Conservation (phyloP, 2,797 vertebrate species). For the Alectoris magna region DNA sequence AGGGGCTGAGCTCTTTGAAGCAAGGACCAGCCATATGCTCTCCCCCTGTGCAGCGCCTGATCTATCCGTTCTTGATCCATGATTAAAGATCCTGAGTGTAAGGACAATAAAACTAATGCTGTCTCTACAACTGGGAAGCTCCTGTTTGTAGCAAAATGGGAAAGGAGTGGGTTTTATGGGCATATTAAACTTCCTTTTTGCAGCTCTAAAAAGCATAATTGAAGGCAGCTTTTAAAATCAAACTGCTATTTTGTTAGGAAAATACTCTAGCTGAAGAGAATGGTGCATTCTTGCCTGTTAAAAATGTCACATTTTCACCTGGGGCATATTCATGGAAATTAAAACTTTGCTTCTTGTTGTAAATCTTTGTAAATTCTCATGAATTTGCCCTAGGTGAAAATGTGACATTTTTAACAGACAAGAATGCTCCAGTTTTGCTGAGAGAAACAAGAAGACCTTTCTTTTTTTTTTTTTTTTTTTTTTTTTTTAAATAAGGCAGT, state of each 20-base stretch:
- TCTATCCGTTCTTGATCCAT: rapidly evolving
- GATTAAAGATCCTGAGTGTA: constrained; percentile 26
- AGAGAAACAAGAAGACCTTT: constrained; percentile 32
- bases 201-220: not conserved
- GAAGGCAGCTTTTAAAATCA: constrained; percentile 28
- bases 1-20: not conserved
- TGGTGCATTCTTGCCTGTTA: constrained; percentile 39
- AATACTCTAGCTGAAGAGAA: not conserved
- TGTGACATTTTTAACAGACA: constrained; percentile 64
- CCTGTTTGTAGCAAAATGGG: not conserved
- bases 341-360: constrained; percentile 62
- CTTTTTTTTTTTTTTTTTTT: too few relatives aligned
- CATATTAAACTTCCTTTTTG: not conserved
- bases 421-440: constrained; percentile 59
- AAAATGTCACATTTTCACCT: constrained; percentile 64
- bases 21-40: constrained; percentile 36
- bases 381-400: constrained; percentile 56
- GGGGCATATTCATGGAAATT: constrained; percentile 63
- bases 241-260: constrained; percentile 19
- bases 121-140: not conserved
- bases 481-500: not conserved
- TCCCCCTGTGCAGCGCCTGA: not conserved
- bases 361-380: constrained; percentile 66
- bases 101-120: not conserved
- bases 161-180: not conserved